phyloP scores from a whole-genome alignment of 2,797 vertebrate genomes.

The Rhodeus uyekii region DNA sequence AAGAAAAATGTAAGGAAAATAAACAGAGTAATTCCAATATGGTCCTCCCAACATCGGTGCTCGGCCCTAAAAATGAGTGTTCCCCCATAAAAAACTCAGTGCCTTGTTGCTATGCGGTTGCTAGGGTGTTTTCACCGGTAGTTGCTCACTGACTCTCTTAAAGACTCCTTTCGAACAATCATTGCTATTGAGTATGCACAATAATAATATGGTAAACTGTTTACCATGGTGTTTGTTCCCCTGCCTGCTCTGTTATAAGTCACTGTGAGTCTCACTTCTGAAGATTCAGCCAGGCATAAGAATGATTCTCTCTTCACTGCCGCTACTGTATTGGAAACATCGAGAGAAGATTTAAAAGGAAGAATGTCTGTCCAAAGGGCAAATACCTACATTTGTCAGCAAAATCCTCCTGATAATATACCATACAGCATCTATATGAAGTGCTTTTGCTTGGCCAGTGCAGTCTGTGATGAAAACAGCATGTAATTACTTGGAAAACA shows the following conservation, averaged over 20 bases:
- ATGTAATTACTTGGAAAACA: constrained; percentile 22
- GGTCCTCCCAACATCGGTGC: not conserved
- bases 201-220: not conserved
- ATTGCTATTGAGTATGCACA: not conserved
- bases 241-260: not conserved
- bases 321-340: not conserved
- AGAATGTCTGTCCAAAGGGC: not conserved
- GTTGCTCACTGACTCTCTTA: not conserved
- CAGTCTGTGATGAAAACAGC: not conserved
- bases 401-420: constrained; percentile 13
- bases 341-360: not conserved
- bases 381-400: constrained; percentile 1
- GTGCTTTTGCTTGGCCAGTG: not conserved
- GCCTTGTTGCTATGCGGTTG: not conserved
- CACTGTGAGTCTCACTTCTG: not conserved
- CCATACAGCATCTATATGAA: constrained; percentile 7
- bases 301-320: not conserved
- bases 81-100: not conserved
- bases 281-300: constrained; percentile 22
- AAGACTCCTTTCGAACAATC: not conserved
- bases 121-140: not conserved
- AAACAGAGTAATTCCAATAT: not conserved
- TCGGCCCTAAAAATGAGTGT: not conserved
- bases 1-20: not conserved
- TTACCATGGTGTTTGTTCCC: not conserved